Evolutionary conservation across 1,140 invertebrate species (phyloP).

Genomic region (Myzus persicae): DNA sequence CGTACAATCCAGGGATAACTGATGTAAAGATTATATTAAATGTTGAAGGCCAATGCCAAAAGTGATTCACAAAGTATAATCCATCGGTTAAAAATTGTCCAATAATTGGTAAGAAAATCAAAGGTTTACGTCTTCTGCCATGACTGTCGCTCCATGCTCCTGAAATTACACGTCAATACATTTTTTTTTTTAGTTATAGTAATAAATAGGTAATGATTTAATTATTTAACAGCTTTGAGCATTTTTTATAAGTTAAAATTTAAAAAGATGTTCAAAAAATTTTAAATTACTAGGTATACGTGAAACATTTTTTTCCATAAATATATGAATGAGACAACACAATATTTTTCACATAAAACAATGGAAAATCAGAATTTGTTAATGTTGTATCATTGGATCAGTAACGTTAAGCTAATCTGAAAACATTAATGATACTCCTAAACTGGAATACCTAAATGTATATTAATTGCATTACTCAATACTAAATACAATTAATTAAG

Average conservation of each 20-base stretch:
- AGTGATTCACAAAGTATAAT: neutral
- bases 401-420: too few relatives aligned
- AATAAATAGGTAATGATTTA: too few relatives aligned
- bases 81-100: slow-evolving; percentile 47
- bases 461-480: too few relatives aligned
- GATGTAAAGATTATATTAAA: neutral
- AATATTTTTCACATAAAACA: too few relatives aligned
- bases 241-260: neutral
- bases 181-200: neutral
- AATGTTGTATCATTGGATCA: too few relatives aligned
- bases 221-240: neutral
- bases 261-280: neutral
- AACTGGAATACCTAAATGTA: too few relatives aligned
- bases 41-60: slow-evolving; percentile 26
- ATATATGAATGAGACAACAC: too few relatives aligned
- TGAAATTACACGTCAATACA: neutral
- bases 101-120: slow-evolving; percentile 65
- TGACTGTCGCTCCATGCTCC: slow-evolving; percentile 60
- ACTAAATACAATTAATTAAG: too few relatives aligned
- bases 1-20: slow-evolving; percentile 9
- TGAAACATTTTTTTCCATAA: too few relatives aligned
- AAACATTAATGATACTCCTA: too few relatives aligned
- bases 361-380: too few relatives aligned
- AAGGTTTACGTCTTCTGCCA: slow-evolving; percentile 64
- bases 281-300: neutral